Conservation (phyloP, 2,113 vertebrate genomes). For the Coptodon rendalli region DNA sequence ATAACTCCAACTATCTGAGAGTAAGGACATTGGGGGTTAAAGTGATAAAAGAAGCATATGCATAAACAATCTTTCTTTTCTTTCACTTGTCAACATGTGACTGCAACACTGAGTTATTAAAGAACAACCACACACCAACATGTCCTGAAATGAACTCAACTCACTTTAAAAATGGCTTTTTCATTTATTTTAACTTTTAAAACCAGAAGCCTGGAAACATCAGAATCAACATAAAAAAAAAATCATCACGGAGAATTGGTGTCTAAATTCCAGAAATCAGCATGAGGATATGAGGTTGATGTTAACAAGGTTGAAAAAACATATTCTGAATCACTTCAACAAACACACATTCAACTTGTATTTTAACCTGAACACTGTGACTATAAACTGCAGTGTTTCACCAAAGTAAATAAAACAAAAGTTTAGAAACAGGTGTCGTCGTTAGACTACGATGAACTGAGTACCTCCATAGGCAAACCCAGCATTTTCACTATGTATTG, state of each 20-base stretch:
- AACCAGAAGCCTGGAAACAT: neutral
- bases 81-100: neutral
- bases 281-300: neutral
- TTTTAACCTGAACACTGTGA: neutral
- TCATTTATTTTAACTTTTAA: neutral
- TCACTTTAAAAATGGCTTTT: neutral
- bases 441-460: fast-evolving
- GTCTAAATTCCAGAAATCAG: neutral
- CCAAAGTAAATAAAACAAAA: fast-evolving
- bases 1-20: neutral
- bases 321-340: neutral
- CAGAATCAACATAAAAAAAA: neutral
- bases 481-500: neutral
- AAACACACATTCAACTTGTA: neutral
- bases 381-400: neutral
- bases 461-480: neutral
- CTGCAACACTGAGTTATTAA: neutral
- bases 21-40: neutral
- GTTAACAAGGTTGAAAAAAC: neutral
- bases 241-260: neutral
- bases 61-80: neutral
- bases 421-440: neutral
- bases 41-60: neutral
- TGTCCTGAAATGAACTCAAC: neutral
- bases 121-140: neutral